Evolutionary conservation across 2,797 vertebrate species (phyloP), one percentile per base, ranked within the genome.

Genomic region (Chlorospingus semifuscus): DNA sequence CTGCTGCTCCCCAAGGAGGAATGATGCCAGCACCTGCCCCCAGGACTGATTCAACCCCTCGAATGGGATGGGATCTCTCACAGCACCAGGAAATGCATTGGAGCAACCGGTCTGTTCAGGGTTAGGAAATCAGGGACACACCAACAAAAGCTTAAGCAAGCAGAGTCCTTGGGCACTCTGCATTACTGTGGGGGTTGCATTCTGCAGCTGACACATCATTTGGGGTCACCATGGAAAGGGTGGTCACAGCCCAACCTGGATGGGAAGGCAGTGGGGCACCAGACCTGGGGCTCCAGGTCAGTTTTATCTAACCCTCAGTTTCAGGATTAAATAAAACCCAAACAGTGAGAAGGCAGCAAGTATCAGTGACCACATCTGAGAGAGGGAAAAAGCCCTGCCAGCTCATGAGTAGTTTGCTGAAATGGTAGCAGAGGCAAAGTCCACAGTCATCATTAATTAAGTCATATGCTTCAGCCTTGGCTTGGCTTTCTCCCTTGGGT

Each of bases 361-460:
- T 87, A 82, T 64, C 82, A 47, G 61, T 85, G 84, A 95, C 89
- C 72, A 64, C 55, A 87, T 85, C 76, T 75, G 91, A 93, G 77
- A 64, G 69, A 49, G 10, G 24, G 37, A 64, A 88, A 75, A 75
- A 32, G 27, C 30, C 69, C 49, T 53, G 88, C 37, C 93, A 77
- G 50, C 87, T 85, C 61, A 11, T 60, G 87, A 72, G 79, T 78
- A 49, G 61, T 85, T 89, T 92, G 87, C 80, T 96, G 87, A 91
- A 94, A 92, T 96, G 92, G 95, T 90, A 96, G 94, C 95, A 96
- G 92, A 94, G 91, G 95, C 95, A 78, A 96, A 96, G 92, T 95
- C 96, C 89, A 93, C 91, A 96, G 92, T 93, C 95, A 97, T 92
- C 89, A 90, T 93, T 97, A 96, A 96, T 96, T 97, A 96, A 96